Base-by-base conservation (phyloP, 1,140 invertebrate species). In the Drosophila tsacasi region DNA sequence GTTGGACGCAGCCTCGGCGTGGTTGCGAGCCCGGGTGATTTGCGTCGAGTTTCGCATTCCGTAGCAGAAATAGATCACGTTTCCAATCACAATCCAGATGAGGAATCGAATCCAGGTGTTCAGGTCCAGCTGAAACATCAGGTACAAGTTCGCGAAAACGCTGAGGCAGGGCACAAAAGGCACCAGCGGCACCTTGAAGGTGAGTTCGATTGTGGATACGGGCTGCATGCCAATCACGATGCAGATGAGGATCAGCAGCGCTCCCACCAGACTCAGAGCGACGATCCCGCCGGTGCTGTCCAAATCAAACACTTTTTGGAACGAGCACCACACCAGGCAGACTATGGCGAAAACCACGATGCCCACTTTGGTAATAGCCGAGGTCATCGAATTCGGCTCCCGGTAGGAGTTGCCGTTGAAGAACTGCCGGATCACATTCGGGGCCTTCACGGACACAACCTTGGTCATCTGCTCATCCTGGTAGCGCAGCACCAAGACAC, bases 101-200 rank as follows among this genome's bases (percentile, higher is more conserved):
- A 94, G 94, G 92, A 98, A 97, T 83, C 97, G 95, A 50, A 97
- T 95, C 97, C 97, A 98, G 3, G 97, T 98, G 74, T 95, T 94
- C 32, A 94, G 90, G 83, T 97, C 96, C 61, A 99, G 94, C 93
- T 98, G 97, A 78, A 97, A 94, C 97, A 98, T 98, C 30, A 99
- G 94, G 92, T 97, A 97, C 44, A 98, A 92, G 93, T 99, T 99
- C 73, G 97, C 95, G 50, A 98, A 95, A 63, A 98, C 96, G 92
- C 97, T 97, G 2, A 97, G 81, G 72, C 96, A 96, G 1, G 98
- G 97, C 44, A 98, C 94, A 25, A 97, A 93, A 2, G 98, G 98
- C 15, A 99, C 97, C 23, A 97, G 93, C 1, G 97, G 97, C 46
- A 97, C 97, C 96, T 97, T 93, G 23, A 94, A 94, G 44, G 86